phyloP scores from a whole-genome alignment of 2,113 vertebrate species.

The Austrofundulus limnaeus region DNA sequence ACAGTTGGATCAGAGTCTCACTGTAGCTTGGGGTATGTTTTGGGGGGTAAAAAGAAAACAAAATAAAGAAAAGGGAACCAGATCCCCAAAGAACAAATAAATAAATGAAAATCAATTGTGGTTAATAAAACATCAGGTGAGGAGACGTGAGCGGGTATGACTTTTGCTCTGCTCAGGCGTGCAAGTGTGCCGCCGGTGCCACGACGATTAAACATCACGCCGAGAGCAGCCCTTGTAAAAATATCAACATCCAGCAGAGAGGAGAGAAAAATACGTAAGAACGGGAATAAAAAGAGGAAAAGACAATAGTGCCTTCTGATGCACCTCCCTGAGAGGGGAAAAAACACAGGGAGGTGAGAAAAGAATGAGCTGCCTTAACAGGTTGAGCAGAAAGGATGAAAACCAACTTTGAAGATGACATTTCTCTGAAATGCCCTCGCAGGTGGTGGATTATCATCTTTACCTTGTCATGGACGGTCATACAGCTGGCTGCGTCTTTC shows the following conservation, averaged over 20 bases:
- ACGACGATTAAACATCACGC: slow-evolving; percentile 87
- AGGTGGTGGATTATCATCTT: slow-evolving; percentile 34
- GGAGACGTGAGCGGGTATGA: slow-evolving; percentile 95
- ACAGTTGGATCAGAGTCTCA: slow-evolving; percentile 77
- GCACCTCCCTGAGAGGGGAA: slow-evolving; percentile 54
- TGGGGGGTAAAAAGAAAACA: slow-evolving; percentile 15
- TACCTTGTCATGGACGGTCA: slow-evolving; percentile 99
- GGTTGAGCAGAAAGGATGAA: slow-evolving; percentile 34
- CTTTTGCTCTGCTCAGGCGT: slow-evolving; percentile 87
- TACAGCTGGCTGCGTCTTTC: slow-evolving; percentile 96
- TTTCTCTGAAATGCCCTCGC: slow-evolving; percentile 43
- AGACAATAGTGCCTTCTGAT: slow-evolving; percentile 51
- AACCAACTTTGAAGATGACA: slow-evolving; percentile 51
- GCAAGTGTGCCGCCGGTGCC: slow-evolving; percentile 89
- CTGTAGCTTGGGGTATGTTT: slow-evolving; percentile 89
- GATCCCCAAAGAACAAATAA: slow-evolving; percentile 83
- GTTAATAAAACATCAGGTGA: slow-evolving; percentile 99
- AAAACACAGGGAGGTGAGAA: slow-evolving; percentile 46
- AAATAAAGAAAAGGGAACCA: neutral
- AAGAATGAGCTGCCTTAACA: slow-evolving; percentile 54
- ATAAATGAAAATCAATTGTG: slow-evolving; percentile 92
- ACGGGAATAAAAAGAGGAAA: slow-evolving; percentile 57
- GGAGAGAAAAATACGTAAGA: slow-evolving; percentile 45
- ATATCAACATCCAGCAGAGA: slow-evolving; percentile 69
- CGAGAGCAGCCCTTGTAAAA: slow-evolving; percentile 84